Conservation (phyloP, 1,140 invertebrate genomes). For the Archivesica marissinica region DNA sequence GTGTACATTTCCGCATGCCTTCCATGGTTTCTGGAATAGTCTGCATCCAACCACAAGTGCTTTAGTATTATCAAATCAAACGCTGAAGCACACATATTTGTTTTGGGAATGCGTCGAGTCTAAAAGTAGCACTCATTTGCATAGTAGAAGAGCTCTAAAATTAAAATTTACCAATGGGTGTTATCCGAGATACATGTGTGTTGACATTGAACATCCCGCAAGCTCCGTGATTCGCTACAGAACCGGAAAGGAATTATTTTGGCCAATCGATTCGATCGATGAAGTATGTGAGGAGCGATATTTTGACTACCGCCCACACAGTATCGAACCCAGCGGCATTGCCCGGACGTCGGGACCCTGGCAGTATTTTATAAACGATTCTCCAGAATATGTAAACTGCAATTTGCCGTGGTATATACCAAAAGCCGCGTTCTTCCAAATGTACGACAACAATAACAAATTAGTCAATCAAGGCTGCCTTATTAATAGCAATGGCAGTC, state of each 20-base stretch:
- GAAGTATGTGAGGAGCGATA: conserved; percentile 59
- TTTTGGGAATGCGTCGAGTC: conserved; percentile 59
- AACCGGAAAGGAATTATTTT: conserved; percentile 48
- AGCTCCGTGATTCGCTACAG: conserved; percentile 56
- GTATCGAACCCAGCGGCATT: not conserved
- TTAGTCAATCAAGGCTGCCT: conserved; percentile 48
- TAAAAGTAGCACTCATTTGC: not conserved
- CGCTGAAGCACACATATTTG: conserved; percentile 18
- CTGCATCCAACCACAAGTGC: conserved; percentile 34
- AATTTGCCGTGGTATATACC: conserved; percentile 58
- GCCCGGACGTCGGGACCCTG: conserved; percentile 34
- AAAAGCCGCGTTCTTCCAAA: conserved; percentile 42
- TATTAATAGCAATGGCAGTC: not conserved
- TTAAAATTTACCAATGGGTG: conserved; percentile 63
- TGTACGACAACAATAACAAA: conserved; percentile 41
- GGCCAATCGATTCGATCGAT: conserved; percentile 55
- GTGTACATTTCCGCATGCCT: conserved; percentile 23
- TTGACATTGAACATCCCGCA: conserved; percentile 55
- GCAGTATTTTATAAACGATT: conserved; percentile 44
- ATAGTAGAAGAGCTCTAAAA: conserved; percentile 27
- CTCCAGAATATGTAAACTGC: conserved; percentile 45
- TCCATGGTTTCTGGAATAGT: conserved; percentile 46
- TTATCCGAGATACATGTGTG: conserved; percentile 62
- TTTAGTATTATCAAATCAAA: conserved; percentile 38
- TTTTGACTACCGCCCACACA: conserved; percentile 39